A percentile compares a stretch with the other conserved stretches of the same genome.
Conservation (phyloP, 37 sponge, comb jelly and placozoan genomes). For the Bolinopsis microptera region DNA sequence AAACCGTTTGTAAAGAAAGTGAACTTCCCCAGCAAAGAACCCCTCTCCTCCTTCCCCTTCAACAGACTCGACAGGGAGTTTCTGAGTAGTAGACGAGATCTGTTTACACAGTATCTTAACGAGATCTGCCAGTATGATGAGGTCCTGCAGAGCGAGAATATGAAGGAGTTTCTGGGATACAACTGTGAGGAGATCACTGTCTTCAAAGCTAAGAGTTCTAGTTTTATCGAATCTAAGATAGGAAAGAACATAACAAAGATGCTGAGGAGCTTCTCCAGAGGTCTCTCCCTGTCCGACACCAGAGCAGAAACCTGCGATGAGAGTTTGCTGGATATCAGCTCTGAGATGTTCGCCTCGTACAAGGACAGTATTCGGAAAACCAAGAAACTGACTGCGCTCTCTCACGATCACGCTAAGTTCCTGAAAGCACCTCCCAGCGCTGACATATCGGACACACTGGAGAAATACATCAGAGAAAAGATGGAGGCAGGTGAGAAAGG, state of each 20-base stretch:
- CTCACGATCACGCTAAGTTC: constrained; percentile 27
- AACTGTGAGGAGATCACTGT: constrained; percentile 14
- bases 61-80: constrained; percentile 44
- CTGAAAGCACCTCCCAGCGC: constrained; percentile 32
- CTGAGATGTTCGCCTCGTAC: constrained; percentile 50
- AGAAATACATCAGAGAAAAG: constrained; percentile 8
- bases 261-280: neutral
- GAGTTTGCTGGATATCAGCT: neutral
- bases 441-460: constrained; percentile 8
- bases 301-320: neutral
- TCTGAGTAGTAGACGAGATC: constrained; percentile 27
- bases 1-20: constrained; percentile 9
- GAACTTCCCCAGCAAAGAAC: constrained; percentile 46
- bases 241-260: constrained; percentile 29
- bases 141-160: neutral
- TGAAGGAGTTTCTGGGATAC: constrained; percentile 44
- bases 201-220: constrained; percentile 17
- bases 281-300: constrained; percentile 7
- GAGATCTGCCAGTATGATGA: constrained; percentile 9
- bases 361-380: constrained; percentile 11
- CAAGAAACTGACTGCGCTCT: constrained; percentile 42
- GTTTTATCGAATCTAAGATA: constrained; percentile 55
- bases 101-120: constrained; percentile 46
- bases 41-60: constrained; percentile 54
- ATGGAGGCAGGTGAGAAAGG: neutral